Percentiles rank a stretch among this genome's conserved stretches.
Evolutionary conservation across 1,140 invertebrate species (phyloP).

Genomic region (Harlomillsia oculata): DNA sequence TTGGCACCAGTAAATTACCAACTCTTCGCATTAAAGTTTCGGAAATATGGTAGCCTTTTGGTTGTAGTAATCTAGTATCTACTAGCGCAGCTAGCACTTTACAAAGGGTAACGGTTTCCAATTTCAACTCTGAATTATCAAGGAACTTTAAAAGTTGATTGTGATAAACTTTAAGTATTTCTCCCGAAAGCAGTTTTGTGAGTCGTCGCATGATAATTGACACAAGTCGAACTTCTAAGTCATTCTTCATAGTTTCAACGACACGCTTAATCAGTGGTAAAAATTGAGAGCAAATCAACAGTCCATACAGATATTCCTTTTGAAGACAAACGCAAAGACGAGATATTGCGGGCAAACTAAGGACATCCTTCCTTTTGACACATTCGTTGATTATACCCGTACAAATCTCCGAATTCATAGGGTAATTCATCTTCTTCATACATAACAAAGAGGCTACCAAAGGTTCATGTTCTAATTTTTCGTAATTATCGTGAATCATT

Average conservation of each 20-base stretch:
- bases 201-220: conserved; percentile 18
- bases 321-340: conserved; percentile 20
- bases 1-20: not conserved
- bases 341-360: conserved; percentile 24
- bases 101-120: conserved; percentile 18
- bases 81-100: conserved; percentile 18
- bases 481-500: conserved; percentile 9
- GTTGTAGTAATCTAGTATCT: not conserved
- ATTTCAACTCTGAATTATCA: not conserved
- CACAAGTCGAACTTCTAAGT: conserved; percentile 15
- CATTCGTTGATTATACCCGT: conserved; percentile 22
- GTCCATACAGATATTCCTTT: conserved; percentile 17
- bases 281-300: conserved; percentile 11
- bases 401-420: not conserved
- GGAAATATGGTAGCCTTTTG: not conserved
- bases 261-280: conserved; percentile 11
- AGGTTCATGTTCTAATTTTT: conserved; percentile 25
- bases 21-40: not conserved
- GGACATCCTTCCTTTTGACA: conserved; percentile 3
- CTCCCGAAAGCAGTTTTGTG: not conserved
- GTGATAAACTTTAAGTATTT: conserved; percentile 9
- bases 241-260: conserved; percentile 13
- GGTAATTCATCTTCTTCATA: conserved; percentile 20
- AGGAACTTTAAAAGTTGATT: not conserved
- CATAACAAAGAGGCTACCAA: conserved; percentile 23